Evolutionary conservation across 2,797 vertebrate species (phyloP).

Genomic region (Platalea minor): DNA sequence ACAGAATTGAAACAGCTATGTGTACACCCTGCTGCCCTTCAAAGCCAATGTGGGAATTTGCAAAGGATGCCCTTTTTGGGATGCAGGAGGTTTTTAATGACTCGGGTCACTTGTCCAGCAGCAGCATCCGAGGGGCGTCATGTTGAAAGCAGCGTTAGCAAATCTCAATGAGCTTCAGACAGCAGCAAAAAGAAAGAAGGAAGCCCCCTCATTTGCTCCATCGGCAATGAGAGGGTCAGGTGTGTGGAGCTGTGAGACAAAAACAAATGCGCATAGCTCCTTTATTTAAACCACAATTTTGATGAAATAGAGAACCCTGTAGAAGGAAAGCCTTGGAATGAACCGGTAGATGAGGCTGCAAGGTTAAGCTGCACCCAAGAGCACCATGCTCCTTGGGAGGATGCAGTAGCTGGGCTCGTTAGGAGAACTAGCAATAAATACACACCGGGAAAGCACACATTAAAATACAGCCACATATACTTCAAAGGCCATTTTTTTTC

Average conservation of each 20-base stretch:
- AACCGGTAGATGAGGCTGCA: background rate
- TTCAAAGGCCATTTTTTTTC: background rate
- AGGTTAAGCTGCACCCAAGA: background rate
- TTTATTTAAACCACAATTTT: background rate
- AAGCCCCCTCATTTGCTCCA: accelerated
- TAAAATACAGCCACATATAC: accelerated
- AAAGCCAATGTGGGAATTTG: background rate
- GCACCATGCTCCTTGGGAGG: background rate
- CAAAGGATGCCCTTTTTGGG: background rate
- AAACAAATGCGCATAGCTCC: background rate
- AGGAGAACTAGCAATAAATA: background rate
- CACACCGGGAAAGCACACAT: accelerated
- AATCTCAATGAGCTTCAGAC: background rate
- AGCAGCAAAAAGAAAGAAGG: background rate
- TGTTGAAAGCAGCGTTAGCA: background rate
- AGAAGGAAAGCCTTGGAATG: background rate
- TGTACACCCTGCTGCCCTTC: background rate
- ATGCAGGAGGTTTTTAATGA: background rate
- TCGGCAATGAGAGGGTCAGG: accelerated
- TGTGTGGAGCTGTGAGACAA: background rate
- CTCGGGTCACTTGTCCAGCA: background rate
- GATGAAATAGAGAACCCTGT: background rate
- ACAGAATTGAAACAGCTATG: background rate
- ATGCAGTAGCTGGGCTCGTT: background rate
- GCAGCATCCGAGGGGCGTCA: accelerated